Evolutionary conservation across 1,140 invertebrate genomes (phyloP).

Genomic region (Plectus sambesii): DNA sequence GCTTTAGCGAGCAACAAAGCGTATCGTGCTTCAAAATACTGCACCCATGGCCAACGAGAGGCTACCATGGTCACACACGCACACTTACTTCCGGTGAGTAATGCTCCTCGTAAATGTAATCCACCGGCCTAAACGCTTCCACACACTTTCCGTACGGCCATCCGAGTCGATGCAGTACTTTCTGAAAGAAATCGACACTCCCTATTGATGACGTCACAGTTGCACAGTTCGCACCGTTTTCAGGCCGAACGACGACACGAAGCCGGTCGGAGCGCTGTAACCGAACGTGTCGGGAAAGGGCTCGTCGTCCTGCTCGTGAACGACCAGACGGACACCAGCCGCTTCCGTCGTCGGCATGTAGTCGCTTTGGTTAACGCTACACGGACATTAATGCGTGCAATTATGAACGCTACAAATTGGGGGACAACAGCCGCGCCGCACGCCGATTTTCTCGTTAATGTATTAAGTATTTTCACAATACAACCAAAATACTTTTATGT

Average conservation of each 20-base stretch:
- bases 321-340: slow-evolving; percentile 40
- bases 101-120: slow-evolving; percentile 44
- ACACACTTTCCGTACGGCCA: slow-evolving; percentile 38
- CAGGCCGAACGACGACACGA: slow-evolving; percentile 43
- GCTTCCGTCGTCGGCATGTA: slow-evolving; percentile 46
- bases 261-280: slow-evolving; percentile 42
- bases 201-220: slow-evolving; percentile 3
- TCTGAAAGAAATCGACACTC: slow-evolving; percentile 26
- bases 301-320: slow-evolving; percentile 43
- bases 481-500: no score
- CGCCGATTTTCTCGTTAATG: no score
- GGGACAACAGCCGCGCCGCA: no score
- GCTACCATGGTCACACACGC: no score
- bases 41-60: no score
- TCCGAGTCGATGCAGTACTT: slow-evolving; percentile 40
- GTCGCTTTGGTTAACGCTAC: slow-evolving; percentile 44
- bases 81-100: slow-evolving; percentile 38
- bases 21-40: no score
- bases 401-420: no score
- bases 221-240: slow-evolving; percentile 32
- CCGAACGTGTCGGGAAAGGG: slow-evolving; percentile 45
- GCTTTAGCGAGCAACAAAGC: no score
- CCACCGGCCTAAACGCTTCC: slow-evolving; percentile 38
- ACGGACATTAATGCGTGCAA: no score
- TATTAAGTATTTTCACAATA: no score